Percentiles rank a stretch among this genome's conserved stretches.
Evolutionary conservation across 2,888 invertebrate genomes (phyloP).

Genomic region (Escarpia spicata): DNA sequence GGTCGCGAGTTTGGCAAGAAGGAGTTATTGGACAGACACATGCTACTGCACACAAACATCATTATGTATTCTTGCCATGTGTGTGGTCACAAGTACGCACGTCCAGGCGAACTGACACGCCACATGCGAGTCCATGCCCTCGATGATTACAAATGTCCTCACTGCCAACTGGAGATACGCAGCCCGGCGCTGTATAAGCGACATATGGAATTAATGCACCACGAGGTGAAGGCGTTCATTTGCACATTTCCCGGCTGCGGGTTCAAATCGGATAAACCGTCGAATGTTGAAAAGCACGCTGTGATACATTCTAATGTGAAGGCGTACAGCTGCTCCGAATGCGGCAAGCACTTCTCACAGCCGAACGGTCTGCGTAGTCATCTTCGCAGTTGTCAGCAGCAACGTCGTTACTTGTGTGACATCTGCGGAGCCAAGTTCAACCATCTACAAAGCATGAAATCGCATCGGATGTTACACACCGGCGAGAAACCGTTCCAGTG

Average conservation of each 20-base stretch:
- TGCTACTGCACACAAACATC: slow-evolving; percentile 27
- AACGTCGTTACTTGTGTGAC: slow-evolving; percentile 49
- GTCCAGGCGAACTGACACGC: slow-evolving; percentile 45
- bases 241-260: slow-evolving; percentile 46
- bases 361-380: slow-evolving; percentile 45
- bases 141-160: slow-evolving; percentile 41
- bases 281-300: slow-evolving; percentile 46
- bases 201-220: slow-evolving; percentile 44
- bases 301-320: slow-evolving; percentile 48
- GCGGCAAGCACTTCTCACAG: slow-evolving; percentile 49
- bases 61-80: slow-evolving; percentile 41
- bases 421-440: slow-evolving; percentile 51
- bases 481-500: slow-evolving; percentile 51
- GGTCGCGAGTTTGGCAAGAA: slow-evolving; percentile 33
- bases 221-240: slow-evolving; percentile 45
- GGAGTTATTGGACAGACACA: slow-evolving; percentile 32
- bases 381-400: slow-evolving; percentile 45
- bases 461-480: slow-evolving; percentile 45
- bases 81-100: slow-evolving; percentile 44
- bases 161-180: slow-evolving; percentile 42
- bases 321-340: slow-evolving; percentile 46
- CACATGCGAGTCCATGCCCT: slow-evolving; percentile 45
- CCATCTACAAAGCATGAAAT: slow-evolving; percentile 44
- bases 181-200: slow-evolving; percentile 41
- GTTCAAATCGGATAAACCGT: slow-evolving; percentile 44